Evolutionary conservation across 37 sponge, comb jelly and placozoan genomes (phyloP), one percentile per base, ranked within the genome.

Genomic region (Halisarca cf. caerulea): DNA sequence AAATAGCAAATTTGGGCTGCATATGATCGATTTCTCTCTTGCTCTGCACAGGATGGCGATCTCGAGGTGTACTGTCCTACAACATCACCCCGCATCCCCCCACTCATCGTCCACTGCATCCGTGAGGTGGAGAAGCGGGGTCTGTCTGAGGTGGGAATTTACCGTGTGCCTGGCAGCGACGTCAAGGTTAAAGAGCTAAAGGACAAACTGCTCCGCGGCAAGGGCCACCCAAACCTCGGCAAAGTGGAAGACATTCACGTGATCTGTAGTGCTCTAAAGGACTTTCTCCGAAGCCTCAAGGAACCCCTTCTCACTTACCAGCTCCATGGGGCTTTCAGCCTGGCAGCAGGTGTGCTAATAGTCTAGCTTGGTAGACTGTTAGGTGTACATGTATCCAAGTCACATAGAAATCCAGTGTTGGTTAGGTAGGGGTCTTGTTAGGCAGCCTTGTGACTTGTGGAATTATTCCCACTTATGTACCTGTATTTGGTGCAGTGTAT

Each of bases 121-220:
- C 86, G 82, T 47, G 98, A 94, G 73, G 86, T 97, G 20, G 98
- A 97, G 87, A 80, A 70, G 28, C 45, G 98, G 47, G 98, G 93
- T 23, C 83, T 97, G 20, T 81, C 70, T 72, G 89, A 92, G 34
- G 92, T 95, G 2, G 98, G 98, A 3, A 64, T 97, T 81, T 97
- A 97, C 81, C 58, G 98, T 30, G 88, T 97, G 34, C 86, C 93
- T 41, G 92, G 93, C 25, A 74, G 89, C 73, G 95, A 90, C 9
- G 83, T 81, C 53, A 74, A 75, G 33, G 84, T 92, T 69, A 92
- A 90, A 80, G 98, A 97, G 54, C 61, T 95, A 75, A 92, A 89
- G 80, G 98, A 97, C 82, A 82, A 90, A 40, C 71, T 97, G 27
- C 86, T 97, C 60, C 44, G 78, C 38, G 91, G 84, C 4, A 90